Evolutionary conservation across 2,113 vertebrate species (phyloP).

Genomic region (Burhinus bistriatus): DNA sequence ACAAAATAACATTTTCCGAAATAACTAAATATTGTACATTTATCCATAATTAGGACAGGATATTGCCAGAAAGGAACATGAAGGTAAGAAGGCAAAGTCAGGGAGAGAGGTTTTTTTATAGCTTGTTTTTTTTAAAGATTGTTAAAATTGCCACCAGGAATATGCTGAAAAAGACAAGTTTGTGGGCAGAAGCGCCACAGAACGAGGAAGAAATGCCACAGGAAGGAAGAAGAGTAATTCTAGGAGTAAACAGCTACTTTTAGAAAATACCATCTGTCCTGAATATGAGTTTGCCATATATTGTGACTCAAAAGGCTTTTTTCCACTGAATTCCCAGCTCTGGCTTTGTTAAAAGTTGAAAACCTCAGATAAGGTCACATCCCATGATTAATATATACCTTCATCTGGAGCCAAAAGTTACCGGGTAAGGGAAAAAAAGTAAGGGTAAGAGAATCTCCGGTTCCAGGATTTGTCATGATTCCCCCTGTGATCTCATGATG

Average conservation of each 20-base stretch:
- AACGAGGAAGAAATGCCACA: conserved; percentile 44
- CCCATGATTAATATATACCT: not conserved
- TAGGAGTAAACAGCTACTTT: conserved; percentile 62
- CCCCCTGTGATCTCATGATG: not conserved
- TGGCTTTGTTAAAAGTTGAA: not conserved
- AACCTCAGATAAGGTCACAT: not conserved
- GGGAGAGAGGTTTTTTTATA: not conserved
- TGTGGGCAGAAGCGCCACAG: conserved; percentile 40
- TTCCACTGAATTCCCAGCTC: not conserved
- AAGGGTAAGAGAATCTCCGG: not conserved
- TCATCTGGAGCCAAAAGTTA: not conserved
- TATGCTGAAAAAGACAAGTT: conserved; percentile 41
- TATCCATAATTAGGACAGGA: not conserved
- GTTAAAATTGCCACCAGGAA: conserved; percentile 5
- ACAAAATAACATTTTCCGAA: not conserved
- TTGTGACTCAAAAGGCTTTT: conserved; percentile 13
- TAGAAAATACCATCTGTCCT: conserved; percentile 59
- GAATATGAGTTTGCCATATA: conserved; percentile 1
- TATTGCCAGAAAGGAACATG: not conserved
- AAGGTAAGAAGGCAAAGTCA: not conserved
- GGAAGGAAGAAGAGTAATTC: conserved; percentile 63
- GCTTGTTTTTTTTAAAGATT: not conserved
- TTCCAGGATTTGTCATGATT: not conserved
- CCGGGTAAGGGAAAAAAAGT: not conserved
- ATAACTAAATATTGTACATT: not conserved